Evolutionary conservation across 1,140 invertebrate genomes (phyloP), one percentile per base, ranked within the genome.

Genomic region (Maniola jurtina): DNA sequence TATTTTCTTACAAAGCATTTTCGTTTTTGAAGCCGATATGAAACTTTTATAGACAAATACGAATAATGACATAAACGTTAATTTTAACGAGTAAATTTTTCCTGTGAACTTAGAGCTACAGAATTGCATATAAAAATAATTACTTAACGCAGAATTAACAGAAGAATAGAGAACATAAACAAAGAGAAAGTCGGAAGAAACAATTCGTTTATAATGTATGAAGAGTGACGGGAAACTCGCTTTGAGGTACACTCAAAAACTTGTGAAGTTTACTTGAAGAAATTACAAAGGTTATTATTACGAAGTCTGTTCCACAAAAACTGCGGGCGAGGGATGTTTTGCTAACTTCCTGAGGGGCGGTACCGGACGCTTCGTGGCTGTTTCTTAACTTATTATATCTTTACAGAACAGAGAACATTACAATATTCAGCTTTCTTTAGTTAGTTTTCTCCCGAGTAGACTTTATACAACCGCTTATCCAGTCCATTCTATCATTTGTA

Each of bases 271-370:
- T 75, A 72, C 71, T 76, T 73, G 66, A 76, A 73, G 77, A 77
- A 71, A 77, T 79, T 75, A 77, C 67, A 79, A 79, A 79, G 77
- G 71, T 78, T 75, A 75, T 79, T 79, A 79, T 79, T 76, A 76
- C 70, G 73, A 70, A 79, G 70, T 76, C 72, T 75, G 62, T 71
- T 68, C 71, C 66, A 70, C 73, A 71, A 75, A 69, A 76, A 73
- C 67, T 70, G 69, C 62, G 66, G 70, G 66, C 68, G 68, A 66
- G 70, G 67, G 76, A 73, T 75, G 69, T 72, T 76, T 73, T 68
- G 67, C 62, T 68, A 78, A 78, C 68, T 77, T 77, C 68, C 66
- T 73, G 62, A 67, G 67, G 70, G 66, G 68, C 65, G 72, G 57
- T 68, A 47, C 69, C 62, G 64, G 61, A 70, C 66, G 35, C 40